Evolutionary conservation across 2,113 vertebrate species (phyloP).

Genomic region (Pristiophorus japonicus): DNA sequence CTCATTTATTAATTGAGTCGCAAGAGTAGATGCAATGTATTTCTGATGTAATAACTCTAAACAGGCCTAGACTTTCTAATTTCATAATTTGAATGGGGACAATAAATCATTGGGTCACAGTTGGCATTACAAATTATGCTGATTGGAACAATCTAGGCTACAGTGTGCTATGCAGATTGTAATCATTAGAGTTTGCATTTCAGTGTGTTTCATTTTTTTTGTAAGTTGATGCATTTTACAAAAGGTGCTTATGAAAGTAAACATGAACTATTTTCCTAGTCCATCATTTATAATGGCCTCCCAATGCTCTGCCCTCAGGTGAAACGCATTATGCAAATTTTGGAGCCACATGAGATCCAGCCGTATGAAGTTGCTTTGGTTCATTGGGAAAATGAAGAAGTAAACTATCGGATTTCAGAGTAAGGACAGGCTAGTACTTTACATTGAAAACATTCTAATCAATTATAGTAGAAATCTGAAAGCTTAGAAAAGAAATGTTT

Average conservation of each 20-base stretch:
- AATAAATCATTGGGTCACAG: neutral
- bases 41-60: neutral
- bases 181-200: neutral
- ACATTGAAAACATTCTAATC: no score
- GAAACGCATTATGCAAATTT: constrained; percentile 70
- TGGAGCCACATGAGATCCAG: constrained; percentile 89
- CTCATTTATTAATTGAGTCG: neutral
- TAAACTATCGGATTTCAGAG: constrained; percentile 80
- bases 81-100: neutral
- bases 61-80: neutral
- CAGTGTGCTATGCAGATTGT: neutral
- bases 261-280: neutral
- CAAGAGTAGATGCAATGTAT: neutral
- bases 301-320: constrained; percentile 56
- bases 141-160: neutral
- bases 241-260: neutral
- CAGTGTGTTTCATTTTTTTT: neutral
- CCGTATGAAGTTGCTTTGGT: constrained; percentile 89
- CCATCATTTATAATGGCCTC: neutral
- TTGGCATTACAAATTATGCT: neutral
- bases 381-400: constrained; percentile 96
- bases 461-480: neutral
- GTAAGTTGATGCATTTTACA: neutral
- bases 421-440: constrained; percentile 53
- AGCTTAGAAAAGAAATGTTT: neutral